Evolutionary conservation across 2,888 invertebrate genomes (phyloP).

Genomic region (Exocentrus adspersus): DNA sequence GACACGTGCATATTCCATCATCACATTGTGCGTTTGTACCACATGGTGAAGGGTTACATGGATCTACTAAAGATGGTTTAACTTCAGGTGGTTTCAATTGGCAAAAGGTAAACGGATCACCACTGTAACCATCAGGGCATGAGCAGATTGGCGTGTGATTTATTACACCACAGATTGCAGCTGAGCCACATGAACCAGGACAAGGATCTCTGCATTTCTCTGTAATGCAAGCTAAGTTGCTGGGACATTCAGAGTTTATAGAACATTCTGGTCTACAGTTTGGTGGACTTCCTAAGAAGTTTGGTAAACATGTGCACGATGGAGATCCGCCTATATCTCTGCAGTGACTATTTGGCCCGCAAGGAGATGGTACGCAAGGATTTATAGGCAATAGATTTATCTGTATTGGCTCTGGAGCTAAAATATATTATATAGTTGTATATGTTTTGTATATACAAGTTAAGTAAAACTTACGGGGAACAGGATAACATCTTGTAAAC

Average conservation of each 20-base stretch:
- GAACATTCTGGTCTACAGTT: constrained; percentile 80
- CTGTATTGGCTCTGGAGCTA: constrained; percentile 48
- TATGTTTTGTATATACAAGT: too few species aligned
- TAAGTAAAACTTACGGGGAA: constrained; percentile 53
- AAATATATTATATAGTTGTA: constrained; percentile 25
- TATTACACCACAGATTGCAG: constrained; percentile 72
- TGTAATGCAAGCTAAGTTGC: constrained; percentile 77
- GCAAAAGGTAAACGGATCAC: constrained; percentile 68
- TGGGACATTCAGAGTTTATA: constrained; percentile 77
- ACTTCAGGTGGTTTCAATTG: constrained; percentile 56
- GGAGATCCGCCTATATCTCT: constrained; percentile 70
- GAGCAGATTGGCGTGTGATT: constrained; percentile 77
- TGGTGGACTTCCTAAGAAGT: constrained; percentile 76
- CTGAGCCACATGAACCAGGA: constrained; percentile 75
- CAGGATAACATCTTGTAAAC: constrained; percentile 71
- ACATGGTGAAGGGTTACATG: constrained; percentile 80
- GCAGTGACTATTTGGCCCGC: constrained; percentile 74
- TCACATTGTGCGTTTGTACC: constrained; percentile 75
- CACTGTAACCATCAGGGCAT: constrained; percentile 69
- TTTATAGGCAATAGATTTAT: too few species aligned
- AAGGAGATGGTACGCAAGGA: constrained; percentile 77
- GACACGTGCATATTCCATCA: constrained; percentile 77
- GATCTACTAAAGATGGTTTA: constrained; percentile 58
- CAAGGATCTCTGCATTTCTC: constrained; percentile 80
- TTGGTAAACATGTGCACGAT: constrained; percentile 73